Evolutionary conservation across 2,888 invertebrate species (phyloP).

Genomic region (Achlya flavicornis): DNA sequence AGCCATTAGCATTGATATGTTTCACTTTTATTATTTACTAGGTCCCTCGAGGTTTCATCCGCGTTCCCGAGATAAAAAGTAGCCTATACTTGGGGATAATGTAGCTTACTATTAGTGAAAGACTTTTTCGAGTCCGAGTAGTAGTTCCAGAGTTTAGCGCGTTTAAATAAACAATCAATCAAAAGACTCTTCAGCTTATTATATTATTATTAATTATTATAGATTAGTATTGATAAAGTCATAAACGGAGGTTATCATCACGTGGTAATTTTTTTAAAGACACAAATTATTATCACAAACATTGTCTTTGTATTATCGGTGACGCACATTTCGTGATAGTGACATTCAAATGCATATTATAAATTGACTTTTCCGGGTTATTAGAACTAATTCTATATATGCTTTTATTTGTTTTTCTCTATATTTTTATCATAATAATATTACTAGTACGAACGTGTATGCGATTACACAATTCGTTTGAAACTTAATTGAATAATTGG

Average conservation of each 20-base stretch:
- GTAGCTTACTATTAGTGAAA: too few species aligned
- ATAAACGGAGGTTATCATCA: neutral
- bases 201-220: too few species aligned
- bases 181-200: too few species aligned
- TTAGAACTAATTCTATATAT: conserved; percentile 22
- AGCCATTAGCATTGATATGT: neutral
- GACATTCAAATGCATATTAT: conserved; percentile 29
- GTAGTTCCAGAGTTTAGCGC: too few species aligned
- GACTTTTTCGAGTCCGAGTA: too few species aligned
- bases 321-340: conserved; percentile 29
- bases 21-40: neutral
- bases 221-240: neutral
- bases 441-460: too few species aligned
- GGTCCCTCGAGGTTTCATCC: too few species aligned
- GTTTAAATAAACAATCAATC: too few species aligned
- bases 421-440: conserved; percentile 6
- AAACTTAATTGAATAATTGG: too few species aligned
- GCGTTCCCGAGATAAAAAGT: too few species aligned
- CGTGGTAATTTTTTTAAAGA: neutral
- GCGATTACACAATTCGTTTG: too few species aligned
- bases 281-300: conserved; percentile 14
- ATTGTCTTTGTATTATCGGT: conserved; percentile 28
- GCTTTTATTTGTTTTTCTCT: neutral
- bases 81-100: too few species aligned
- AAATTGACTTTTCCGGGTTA: conserved; percentile 42